A percentile compares a stretch with the other conserved stretches of the same genome.
Conservation (phyloP, 2,888 invertebrate genomes). For the Theretra japonica region DNA sequence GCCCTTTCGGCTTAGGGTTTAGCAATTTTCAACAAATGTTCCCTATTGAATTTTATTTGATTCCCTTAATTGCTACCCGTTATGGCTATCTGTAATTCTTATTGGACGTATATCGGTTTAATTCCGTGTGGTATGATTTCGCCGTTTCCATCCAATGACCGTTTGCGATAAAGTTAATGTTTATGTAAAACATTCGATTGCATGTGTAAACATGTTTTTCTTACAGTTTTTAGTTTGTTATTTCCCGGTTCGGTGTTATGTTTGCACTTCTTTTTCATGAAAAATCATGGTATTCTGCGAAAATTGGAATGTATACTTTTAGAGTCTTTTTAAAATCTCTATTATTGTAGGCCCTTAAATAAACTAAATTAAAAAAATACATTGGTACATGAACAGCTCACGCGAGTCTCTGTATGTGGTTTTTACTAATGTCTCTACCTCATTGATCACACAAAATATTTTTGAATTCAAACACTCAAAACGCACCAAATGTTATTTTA, state of each 20-base stretch:
- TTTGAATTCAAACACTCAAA: too few relatives aligned
- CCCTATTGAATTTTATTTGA: slow-evolving; percentile 77
- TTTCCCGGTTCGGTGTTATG: neutral
- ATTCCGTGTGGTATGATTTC: slow-evolving; percentile 12
- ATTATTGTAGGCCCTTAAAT: neutral
- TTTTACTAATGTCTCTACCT: too few relatives aligned
- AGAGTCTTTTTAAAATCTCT: neutral
- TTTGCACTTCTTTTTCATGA: neutral
- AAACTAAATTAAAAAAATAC: too few relatives aligned
- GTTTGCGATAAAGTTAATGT: slow-evolving; percentile 9
- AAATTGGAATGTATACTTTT: neutral
- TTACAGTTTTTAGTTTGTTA: neutral
- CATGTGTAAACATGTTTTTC: slow-evolving; percentile 5
- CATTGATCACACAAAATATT: too few relatives aligned
- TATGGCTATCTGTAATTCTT: slow-evolving; percentile 52
- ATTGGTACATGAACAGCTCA: too few relatives aligned
- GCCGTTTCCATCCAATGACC: slow-evolving; percentile 8
- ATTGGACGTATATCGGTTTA: slow-evolving; percentile 46
- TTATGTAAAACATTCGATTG: slow-evolving; percentile 15
- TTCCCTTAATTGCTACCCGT: slow-evolving; percentile 70
- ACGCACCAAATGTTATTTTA: too few relatives aligned
- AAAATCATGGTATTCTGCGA: neutral
- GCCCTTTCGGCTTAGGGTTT: slow-evolving; percentile 76
- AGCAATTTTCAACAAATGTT: slow-evolving; percentile 78
- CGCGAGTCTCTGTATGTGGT: too few relatives aligned